Conservation (phyloP, 2,113 vertebrate genomes). For the Acrocephalus kingi region DNA sequence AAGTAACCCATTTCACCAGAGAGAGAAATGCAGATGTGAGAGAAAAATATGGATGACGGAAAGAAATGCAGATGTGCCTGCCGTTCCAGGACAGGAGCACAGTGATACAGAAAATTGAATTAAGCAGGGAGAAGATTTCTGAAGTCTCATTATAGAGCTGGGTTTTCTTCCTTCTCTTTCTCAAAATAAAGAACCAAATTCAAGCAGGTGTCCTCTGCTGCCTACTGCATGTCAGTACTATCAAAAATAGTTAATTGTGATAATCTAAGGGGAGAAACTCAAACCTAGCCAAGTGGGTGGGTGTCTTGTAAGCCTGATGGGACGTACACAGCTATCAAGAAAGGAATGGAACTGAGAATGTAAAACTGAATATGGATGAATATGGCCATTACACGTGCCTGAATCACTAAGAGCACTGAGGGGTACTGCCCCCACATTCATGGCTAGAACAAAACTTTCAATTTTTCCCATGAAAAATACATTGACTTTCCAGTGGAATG, state of each 20-base stretch:
- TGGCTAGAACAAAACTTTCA: background rate
- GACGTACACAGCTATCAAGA: background rate
- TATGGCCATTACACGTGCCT: background rate
- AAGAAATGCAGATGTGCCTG: background rate
- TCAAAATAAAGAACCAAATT: background rate
- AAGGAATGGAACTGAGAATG: background rate
- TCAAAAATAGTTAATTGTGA: background rate
- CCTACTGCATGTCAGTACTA: background rate
- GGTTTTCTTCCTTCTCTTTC: background rate
- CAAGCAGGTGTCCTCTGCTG: background rate
- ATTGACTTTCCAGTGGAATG: background rate
- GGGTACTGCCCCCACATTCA: fast-evolving
- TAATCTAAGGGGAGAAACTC: fast-evolving
- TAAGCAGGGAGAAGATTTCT: background rate
- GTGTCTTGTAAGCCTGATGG: background rate
- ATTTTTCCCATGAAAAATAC: background rate
- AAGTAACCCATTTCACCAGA: background rate
- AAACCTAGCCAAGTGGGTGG: background rate
- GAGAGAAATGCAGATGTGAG: background rate
- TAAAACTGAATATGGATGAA: background rate
- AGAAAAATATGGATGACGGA: background rate
- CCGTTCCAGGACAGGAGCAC: background rate
- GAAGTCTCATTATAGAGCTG: background rate
- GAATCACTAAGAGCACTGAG: background rate
- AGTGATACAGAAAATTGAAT: background rate